Percentiles rank a stretch among this genome's conserved stretches.
phyloP scores from a whole-genome alignment of 2,888 invertebrate species.

The Drosophila affinis region DNA sequence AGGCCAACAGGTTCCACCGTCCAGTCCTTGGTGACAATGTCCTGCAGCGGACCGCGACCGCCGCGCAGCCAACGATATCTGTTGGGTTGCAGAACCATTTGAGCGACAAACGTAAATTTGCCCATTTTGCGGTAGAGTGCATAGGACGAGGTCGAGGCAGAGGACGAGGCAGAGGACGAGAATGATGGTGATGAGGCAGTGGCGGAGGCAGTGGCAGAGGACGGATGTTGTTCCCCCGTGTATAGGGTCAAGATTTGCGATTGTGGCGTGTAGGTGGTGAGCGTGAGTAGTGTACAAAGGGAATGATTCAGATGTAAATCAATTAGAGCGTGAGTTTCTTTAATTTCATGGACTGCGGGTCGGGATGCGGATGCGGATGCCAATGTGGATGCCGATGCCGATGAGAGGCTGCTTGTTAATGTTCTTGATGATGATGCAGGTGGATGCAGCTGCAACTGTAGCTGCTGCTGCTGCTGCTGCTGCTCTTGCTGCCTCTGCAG shows the following conservation, averaged over 20 bases:
- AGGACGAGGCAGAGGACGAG: conserved; percentile 26
- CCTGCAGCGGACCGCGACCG: conserved; percentile 88
- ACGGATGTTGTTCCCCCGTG: conserved; percentile 59
- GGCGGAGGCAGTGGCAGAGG: conserved; percentile 33
- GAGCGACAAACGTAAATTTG: conserved; percentile 80
- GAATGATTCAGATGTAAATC: conserved; percentile 81
- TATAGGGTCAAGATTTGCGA: conserved; percentile 81
- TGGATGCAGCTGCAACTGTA: conserved; percentile 31
- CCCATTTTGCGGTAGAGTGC: conserved; percentile 82
- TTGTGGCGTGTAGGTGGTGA: conserved; percentile 81
- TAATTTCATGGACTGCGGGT: conserved; percentile 62
- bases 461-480: conserved; percentile 5
- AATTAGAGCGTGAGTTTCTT: conserved; percentile 82
- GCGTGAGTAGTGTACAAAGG: conserved; percentile 81
- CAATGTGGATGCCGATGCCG: conserved; percentile 28
- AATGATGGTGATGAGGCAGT: too few species aligned
- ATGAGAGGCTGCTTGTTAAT: conserved; percentile 41
- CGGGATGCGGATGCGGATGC: conserved; percentile 20
- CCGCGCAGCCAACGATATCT: conserved; percentile 93
- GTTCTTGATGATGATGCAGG: conserved; percentile 41
- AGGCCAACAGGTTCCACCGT: conserved; percentile 93
- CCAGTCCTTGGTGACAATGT: conserved; percentile 90
- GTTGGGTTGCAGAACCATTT: conserved; percentile 80
- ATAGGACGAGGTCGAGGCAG: conserved; percentile 47
- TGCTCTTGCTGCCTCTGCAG: conserved; percentile 68